Evolutionary conservation across 1,140 invertebrate species (phyloP).

Genomic region (Papilio polytes): DNA sequence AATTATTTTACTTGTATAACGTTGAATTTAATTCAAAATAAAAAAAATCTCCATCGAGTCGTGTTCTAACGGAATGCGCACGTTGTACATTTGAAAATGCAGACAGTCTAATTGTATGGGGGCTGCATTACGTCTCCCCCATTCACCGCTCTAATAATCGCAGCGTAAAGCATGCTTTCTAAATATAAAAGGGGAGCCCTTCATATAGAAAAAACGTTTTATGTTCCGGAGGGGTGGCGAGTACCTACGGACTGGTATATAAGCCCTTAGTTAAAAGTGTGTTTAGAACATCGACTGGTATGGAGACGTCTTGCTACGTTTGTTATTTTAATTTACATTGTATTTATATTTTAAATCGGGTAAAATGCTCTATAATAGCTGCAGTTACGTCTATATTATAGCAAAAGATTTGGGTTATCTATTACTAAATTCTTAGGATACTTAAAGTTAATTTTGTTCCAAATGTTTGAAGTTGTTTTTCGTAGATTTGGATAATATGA

Average conservation of each 20-base stretch:
- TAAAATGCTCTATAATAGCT: too few species aligned
- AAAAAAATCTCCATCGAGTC: slow-evolving; percentile 30
- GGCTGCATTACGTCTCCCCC: slow-evolving; percentile 75
- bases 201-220: slow-evolving; percentile 71
- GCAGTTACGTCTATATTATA: too few species aligned
- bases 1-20: not conserved
- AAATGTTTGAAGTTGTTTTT: slow-evolving; percentile 17
- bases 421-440: not conserved
- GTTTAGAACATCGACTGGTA: slow-evolving; percentile 52
- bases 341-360: not conserved
- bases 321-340: not conserved
- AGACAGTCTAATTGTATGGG: slow-evolving; percentile 68
- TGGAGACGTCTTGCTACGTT: slow-evolving; percentile 50
- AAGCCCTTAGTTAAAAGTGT: slow-evolving; percentile 65
- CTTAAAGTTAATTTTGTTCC: not conserved
- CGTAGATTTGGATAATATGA: not conserved
- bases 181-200: slow-evolving; percentile 71
- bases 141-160: slow-evolving; percentile 78
- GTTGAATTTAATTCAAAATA: not conserved
- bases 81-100: slow-evolving; percentile 66
- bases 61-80: slow-evolving; percentile 65
- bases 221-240: slow-evolving; percentile 68
- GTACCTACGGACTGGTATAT: slow-evolving; percentile 77
- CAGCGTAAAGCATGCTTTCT: slow-evolving; percentile 76
- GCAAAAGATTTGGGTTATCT: not conserved